Evolutionary conservation across 2,888 invertebrate species (phyloP).

Genomic region (Cephus sareptanus): DNA sequence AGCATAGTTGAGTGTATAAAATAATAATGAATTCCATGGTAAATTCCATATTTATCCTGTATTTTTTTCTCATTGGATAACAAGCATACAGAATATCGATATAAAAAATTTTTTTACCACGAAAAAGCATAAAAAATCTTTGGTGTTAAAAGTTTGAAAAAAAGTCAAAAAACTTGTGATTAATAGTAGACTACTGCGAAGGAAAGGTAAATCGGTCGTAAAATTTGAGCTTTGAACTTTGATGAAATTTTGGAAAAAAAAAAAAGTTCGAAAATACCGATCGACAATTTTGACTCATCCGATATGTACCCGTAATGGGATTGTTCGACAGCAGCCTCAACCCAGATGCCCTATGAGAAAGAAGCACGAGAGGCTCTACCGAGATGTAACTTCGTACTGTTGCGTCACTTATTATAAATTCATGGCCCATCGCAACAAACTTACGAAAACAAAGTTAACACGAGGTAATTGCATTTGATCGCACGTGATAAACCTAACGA

Average conservation of each 20-base stretch:
- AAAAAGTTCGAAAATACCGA: not conserved
- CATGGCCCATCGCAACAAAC: too few relatives aligned
- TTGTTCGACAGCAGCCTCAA: not conserved
- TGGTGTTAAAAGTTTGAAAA: too few relatives aligned
- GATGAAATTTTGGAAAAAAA: not conserved
- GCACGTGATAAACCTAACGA: conserved; percentile 31
- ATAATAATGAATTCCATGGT: not conserved
- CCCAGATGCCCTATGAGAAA: not conserved
- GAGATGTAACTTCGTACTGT: not conserved
- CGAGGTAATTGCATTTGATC: not conserved
- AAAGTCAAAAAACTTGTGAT: too few relatives aligned
- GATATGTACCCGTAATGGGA: not conserved
- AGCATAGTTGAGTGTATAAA: not conserved
- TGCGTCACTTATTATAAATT: not conserved
- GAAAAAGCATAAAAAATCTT: too few relatives aligned
- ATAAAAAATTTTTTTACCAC: too few relatives aligned
- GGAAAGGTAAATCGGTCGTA: not conserved
- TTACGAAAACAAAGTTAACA: too few relatives aligned
- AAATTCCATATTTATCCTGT: not conserved
- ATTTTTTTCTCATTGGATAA: not conserved
- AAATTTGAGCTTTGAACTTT: not conserved
- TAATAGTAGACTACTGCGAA: not conserved
- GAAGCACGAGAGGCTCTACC: not conserved
- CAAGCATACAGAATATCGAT: not conserved
- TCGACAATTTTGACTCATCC: not conserved